A percentile compares a stretch with the other conserved stretches of the same genome.
phyloP scores from a whole-genome alignment of 2,797 vertebrate species.

The Alosa sapidissima region DNA sequence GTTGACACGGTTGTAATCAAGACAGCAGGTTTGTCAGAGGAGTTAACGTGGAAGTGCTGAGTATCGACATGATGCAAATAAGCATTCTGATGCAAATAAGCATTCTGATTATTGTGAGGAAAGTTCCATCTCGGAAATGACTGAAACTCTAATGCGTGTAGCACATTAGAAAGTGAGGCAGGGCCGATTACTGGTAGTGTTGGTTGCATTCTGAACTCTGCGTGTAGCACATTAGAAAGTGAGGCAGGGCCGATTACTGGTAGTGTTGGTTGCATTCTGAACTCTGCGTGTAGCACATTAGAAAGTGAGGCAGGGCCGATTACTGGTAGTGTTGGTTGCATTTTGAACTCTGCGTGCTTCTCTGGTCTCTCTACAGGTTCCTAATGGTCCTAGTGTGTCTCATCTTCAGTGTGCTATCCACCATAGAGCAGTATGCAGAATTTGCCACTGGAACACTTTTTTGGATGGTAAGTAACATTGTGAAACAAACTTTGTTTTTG shows the following conservation, averaged over 20 bases:
- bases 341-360: not conserved
- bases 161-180: not conserved
- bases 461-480: constrained; percentile 84
- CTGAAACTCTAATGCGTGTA: not conserved
- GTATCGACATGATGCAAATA: no score
- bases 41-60: not conserved
- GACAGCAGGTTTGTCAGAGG: not conserved
- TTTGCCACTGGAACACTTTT: constrained; percentile 86
- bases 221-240: not conserved
- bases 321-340: not conserved
- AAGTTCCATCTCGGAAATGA: no score
- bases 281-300: not conserved
- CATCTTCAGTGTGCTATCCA: constrained; percentile 90
- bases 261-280: no score
- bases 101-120: not conserved
- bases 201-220: no score
- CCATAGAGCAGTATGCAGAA: constrained; percentile 86
- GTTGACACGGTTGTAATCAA: not conserved
- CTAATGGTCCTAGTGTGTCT: constrained; percentile 88
- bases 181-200: no score
- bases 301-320: not conserved
- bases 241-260: no score
- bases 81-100: no score
- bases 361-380: constrained; percentile 56
- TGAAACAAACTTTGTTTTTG: not conserved